Evolutionary conservation across 2,113 vertebrate species (phyloP).

Genomic region (Phylloscopus trochilus): DNA sequence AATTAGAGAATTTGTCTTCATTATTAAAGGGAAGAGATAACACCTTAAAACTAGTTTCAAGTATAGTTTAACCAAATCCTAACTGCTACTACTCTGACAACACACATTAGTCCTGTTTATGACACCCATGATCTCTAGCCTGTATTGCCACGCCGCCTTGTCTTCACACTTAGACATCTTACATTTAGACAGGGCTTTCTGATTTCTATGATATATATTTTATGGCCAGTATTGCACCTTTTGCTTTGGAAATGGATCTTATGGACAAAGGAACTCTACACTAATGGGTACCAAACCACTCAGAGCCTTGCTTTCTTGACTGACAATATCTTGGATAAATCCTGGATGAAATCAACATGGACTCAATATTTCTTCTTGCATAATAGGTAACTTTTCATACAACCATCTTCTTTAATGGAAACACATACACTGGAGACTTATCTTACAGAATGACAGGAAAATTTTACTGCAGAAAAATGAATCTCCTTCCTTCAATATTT

Average conservation of each 20-base stretch:
- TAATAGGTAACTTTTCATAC: constrained; percentile 26
- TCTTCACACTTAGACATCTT: background rate
- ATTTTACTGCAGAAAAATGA: constrained; percentile 61
- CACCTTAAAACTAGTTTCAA: background rate
- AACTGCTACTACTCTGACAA: background rate
- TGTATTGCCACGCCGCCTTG: background rate
- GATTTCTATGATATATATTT: background rate
- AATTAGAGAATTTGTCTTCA: background rate
- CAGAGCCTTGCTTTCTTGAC: background rate
- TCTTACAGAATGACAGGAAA: constrained; percentile 59
- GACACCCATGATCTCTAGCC: rapidly evolving
- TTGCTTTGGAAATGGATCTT: background rate
- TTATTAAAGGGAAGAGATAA: background rate
- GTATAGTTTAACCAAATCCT: background rate
- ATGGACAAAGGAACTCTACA: background rate
- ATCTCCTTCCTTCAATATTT: constrained; percentile 65
- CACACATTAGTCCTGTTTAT: background rate
- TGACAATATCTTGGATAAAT: constrained; percentile 30
- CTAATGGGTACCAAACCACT: background rate
- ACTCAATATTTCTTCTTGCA: background rate
- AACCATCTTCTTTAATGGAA: constrained; percentile 53
- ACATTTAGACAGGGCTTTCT: background rate
- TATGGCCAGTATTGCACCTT: background rate
- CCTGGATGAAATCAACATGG: constrained; percentile 22
- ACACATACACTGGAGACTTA: constrained; percentile 37